Evolutionary conservation across 1,140 invertebrate species (phyloP).

Genomic region (Parasteatoda tepidariorum): DNA sequence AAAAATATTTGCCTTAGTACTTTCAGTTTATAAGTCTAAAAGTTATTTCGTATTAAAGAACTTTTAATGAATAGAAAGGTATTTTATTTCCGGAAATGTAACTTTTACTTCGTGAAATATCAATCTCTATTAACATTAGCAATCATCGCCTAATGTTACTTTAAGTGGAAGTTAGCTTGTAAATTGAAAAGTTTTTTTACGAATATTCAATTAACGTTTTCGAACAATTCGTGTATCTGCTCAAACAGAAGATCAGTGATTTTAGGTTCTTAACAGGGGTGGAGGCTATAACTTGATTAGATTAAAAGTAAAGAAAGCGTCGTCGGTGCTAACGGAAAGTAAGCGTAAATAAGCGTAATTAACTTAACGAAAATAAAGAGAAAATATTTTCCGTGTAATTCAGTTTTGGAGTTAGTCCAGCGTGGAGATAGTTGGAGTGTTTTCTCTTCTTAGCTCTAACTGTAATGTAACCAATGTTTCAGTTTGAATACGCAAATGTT

Average conservation of each 20-base stretch:
- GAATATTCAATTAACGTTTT: too few relatives aligned
- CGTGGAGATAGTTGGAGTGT: neutral
- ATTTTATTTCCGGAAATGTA: too few relatives aligned
- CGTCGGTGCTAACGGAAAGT: conserved; percentile 5
- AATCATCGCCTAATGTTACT: too few relatives aligned
- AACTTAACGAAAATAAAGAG: conserved; percentile 1
- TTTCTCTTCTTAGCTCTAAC: conserved; percentile 2
- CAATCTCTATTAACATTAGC: too few relatives aligned
- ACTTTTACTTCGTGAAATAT: too few relatives aligned
- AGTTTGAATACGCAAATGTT: neutral
- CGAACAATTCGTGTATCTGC: too few relatives aligned
- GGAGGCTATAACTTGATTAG: conserved; percentile 6
- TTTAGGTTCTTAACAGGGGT: conserved; percentile 2
- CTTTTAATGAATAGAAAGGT: too few relatives aligned
- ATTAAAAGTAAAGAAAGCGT: conserved; percentile 21
- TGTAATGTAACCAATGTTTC: conserved; percentile 4
- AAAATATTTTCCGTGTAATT: neutral
- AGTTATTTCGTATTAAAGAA: too few relatives aligned
- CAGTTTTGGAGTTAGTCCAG: conserved; percentile 15
- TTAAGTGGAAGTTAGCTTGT: too few relatives aligned
- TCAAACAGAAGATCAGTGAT: conserved; percentile 13
- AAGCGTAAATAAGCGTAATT: conserved; percentile 34
- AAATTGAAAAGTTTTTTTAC: too few relatives aligned
- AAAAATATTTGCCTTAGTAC: too few relatives aligned
- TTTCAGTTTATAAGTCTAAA: too few relatives aligned